phyloP scores from a whole-genome alignment of 1,140 invertebrate species.

The Aradophagus sp. region DNA sequence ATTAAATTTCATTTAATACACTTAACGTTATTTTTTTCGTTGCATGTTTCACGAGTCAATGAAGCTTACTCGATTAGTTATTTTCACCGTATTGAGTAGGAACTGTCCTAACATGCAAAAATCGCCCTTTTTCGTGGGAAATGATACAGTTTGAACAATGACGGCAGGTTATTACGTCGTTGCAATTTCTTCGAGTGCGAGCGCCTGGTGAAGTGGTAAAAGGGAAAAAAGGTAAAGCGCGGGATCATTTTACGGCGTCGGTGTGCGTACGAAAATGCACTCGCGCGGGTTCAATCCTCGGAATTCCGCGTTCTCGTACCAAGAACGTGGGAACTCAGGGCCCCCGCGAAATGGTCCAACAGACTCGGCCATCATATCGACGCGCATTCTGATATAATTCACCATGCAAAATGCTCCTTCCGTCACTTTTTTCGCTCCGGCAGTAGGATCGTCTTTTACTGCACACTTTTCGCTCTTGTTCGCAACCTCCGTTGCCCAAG shows the following conservation, averaged over 20 bases:
- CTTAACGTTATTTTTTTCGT: too few species aligned
- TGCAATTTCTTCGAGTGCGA: conserved; percentile 23
- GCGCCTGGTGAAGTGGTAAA: conserved; percentile 9
- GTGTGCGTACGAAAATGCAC: conserved; percentile 45
- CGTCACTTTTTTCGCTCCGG: conserved; percentile 8
- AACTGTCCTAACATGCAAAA: too few species aligned
- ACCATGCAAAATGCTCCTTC: conserved; percentile 49
- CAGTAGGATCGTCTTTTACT: conserved; percentile 34
- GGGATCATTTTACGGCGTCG: conserved; percentile 39
- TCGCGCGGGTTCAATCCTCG: conserved; percentile 40
- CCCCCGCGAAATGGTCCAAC: conserved; percentile 31
- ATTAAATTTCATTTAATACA: too few species aligned
- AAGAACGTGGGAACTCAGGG: conserved; percentile 49
- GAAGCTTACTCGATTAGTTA: too few species aligned
- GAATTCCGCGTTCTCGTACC: conserved; percentile 52
- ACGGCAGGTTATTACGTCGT: too few species aligned
- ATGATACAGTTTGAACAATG: too few species aligned
- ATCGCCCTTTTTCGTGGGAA: too few species aligned
- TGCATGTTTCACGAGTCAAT: too few species aligned
- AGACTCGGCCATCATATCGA: conserved; percentile 29
- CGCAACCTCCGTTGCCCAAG: conserved; percentile 28
- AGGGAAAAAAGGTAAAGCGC: conserved; percentile 24
- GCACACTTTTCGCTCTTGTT: conserved; percentile 42
- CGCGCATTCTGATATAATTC: conserved; percentile 66
- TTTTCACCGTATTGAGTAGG: too few species aligned